Evolutionary conservation across 1,140 invertebrate species (phyloP).

Genomic region (Coboldia fuscipes): DNA sequence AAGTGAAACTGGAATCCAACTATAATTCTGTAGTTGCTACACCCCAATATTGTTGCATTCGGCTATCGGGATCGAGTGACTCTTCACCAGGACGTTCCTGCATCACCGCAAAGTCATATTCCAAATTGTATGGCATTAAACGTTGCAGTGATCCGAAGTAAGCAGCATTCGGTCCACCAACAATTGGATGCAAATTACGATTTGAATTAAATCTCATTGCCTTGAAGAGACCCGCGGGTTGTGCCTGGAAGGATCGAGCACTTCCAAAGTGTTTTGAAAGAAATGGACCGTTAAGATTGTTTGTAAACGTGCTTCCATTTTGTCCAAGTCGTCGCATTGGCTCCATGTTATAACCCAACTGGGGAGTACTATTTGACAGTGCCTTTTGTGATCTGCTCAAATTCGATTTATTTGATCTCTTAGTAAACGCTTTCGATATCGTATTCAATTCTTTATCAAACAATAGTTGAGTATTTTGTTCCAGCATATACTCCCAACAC

Average conservation of each 20-base stretch:
- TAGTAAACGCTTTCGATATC: slow-evolving; percentile 37
- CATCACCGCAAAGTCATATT: slow-evolving; percentile 63
- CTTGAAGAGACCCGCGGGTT: slow-evolving; percentile 16
- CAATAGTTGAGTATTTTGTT: slow-evolving; percentile 70
- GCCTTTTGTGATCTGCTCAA: slow-evolving; percentile 14
- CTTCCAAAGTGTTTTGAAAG: slow-evolving; percentile 58
- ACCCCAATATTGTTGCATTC: slow-evolving; percentile 75
- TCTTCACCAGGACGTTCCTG: slow-evolving; percentile 45
- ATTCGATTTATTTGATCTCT: slow-evolving; percentile 17
- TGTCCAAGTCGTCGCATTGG: neutral
- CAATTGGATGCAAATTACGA: slow-evolving; percentile 21
- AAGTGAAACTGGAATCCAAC: no score
- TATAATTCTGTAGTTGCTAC: slow-evolving; percentile 62
- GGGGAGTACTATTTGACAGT: slow-evolving; percentile 16
- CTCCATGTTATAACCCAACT: slow-evolving; percentile 8
- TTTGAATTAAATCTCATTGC: slow-evolving; percentile 9
- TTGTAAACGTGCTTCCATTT: neutral
- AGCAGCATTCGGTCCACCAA: slow-evolving; percentile 57
- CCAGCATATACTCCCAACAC: slow-evolving; percentile 83
- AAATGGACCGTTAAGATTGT: slow-evolving; percentile 25
- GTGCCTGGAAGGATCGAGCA: slow-evolving; percentile 44
- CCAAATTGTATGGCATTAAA: slow-evolving; percentile 63
- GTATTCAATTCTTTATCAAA: slow-evolving; percentile 77
- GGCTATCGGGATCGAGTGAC: slow-evolving; percentile 49
- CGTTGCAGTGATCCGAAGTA: slow-evolving; percentile 68